phyloP scores from a whole-genome alignment of 2,797 vertebrate species.

The Chromis chromis region DNA sequence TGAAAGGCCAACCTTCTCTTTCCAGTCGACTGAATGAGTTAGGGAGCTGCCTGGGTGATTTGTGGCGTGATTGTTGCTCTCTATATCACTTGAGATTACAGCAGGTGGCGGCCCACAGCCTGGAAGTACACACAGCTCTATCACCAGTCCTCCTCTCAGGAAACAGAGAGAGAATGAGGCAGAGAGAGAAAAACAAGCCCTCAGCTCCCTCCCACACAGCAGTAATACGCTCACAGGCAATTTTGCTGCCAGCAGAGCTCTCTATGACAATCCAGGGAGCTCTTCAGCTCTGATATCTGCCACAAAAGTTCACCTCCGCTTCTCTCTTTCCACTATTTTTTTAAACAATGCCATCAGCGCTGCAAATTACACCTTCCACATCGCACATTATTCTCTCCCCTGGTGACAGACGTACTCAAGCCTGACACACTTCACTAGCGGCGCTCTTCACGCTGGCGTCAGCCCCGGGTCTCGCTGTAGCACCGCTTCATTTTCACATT shows the following conservation, averaged over 20 bases:
- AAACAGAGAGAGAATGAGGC: slow-evolving; percentile 62
- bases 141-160: slow-evolving; percentile 69
- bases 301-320: slow-evolving; percentile 81
- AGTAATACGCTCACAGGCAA: slow-evolving; percentile 77
- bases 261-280: slow-evolving; percentile 85
- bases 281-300: slow-evolving; percentile 85
- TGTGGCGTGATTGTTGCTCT: slow-evolving; percentile 78
- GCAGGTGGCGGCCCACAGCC: slow-evolving; percentile 79
- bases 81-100: slow-evolving; percentile 80
- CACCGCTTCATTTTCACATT: slow-evolving; percentile 82
- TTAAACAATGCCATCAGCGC: slow-evolving; percentile 78
- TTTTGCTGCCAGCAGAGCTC: slow-evolving; percentile 85
- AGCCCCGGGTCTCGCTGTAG: slow-evolving; percentile 68
- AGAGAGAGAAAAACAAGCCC: slow-evolving; percentile 75
- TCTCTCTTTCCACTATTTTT: slow-evolving; percentile 74
- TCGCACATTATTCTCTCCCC: slow-evolving; percentile 69
- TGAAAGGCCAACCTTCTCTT: slow-evolving; percentile 76
- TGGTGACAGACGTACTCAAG: slow-evolving; percentile 75
- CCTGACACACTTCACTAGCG: slow-evolving; percentile 74
- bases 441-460: slow-evolving; percentile 71
- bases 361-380: slow-evolving; percentile 79
- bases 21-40: slow-evolving; percentile 73
- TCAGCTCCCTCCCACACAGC: slow-evolving; percentile 78
- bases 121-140: slow-evolving; percentile 70
- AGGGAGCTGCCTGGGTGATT: slow-evolving; percentile 76